phyloP scores from a whole-genome alignment of 92 coral and sea anemone species.

The Paragorgia papillata region DNA sequence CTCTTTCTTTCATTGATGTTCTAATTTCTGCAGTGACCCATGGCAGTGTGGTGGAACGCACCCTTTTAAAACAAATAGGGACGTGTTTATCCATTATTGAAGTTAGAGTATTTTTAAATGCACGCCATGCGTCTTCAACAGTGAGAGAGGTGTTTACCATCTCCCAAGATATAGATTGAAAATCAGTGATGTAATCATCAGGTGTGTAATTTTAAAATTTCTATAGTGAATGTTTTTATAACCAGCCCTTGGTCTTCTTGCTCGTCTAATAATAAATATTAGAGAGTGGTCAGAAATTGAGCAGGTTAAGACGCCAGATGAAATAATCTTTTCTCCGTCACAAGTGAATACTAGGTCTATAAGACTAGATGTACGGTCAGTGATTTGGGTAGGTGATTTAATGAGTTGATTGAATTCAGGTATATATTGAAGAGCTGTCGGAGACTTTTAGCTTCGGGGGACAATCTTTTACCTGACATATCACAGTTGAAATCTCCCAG shows the following conservation, averaged over 20 bases:
- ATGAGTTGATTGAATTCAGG: slow-evolving; percentile 42
- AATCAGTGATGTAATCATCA: slow-evolving; percentile 18
- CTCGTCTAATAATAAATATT: no score
- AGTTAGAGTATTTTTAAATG: not conserved
- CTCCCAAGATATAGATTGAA: slow-evolving; percentile 36
- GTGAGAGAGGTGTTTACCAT: not conserved
- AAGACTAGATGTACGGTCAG: slow-evolving; percentile 17
- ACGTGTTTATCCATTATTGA: slow-evolving; percentile 7
- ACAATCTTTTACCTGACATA: not conserved
- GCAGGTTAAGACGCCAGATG: no score
- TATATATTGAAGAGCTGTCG: slow-evolving; percentile 24
- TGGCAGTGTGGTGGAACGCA: slow-evolving; percentile 10
- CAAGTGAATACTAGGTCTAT: slow-evolving; percentile 20
- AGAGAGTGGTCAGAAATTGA: no score
- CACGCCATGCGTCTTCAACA: slow-evolving; percentile 25
- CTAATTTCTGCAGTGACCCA: slow-evolving; percentile 33
- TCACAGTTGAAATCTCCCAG: slow-evolving; percentile 39
- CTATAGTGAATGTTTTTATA: no score
- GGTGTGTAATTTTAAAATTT: slow-evolving; percentile 31
- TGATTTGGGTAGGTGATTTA: slow-evolving; percentile 21
- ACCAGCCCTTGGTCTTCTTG: no score
- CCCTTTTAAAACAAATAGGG: slow-evolving; percentile 19
- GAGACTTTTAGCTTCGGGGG: slow-evolving; percentile 35
- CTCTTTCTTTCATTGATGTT: slow-evolving; percentile 19
- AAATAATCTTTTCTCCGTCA: no score